Conservation (phyloP, 2,797 vertebrate genomes). For the Triplophysa bombifrons region DNA sequence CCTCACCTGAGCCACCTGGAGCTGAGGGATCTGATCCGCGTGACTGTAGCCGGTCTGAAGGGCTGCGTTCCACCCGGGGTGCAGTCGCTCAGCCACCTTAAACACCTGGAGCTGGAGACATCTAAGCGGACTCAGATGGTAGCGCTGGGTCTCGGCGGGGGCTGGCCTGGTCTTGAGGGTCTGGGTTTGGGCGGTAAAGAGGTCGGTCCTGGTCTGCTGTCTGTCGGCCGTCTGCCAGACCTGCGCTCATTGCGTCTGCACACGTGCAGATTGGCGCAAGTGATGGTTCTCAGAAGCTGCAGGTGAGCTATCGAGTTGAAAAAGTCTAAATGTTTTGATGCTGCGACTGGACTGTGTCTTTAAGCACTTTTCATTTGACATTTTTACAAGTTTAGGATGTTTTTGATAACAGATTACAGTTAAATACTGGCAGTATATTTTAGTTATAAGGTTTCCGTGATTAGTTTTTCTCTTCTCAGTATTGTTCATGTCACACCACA, state of each 20-base stretch:
- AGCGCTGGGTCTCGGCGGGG: conserved; percentile 75
- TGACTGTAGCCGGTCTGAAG: conserved; percentile 76
- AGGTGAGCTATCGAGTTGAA: conserved; percentile 28
- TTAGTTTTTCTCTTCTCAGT: neutral
- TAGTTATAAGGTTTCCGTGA: neutral
- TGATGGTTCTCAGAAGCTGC: conserved; percentile 75
- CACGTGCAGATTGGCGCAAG: conserved; percentile 73
- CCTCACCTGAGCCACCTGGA: conserved; percentile 67
- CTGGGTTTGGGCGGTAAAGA: conserved; percentile 78
- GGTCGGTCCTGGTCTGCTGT: conserved; percentile 76
- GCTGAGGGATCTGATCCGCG: conserved; percentile 74
- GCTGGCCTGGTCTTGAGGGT: conserved; percentile 77
- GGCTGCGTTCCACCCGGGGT: conserved; percentile 69
- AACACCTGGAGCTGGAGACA: conserved; percentile 76
- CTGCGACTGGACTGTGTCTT: too few species aligned
- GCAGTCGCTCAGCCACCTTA: conserved; percentile 72
- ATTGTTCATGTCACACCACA: too few species aligned
- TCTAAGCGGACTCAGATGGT: conserved; percentile 76
- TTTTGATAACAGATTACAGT: too few species aligned
- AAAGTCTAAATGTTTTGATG: too few species aligned
- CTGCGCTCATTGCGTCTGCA: conserved; percentile 73
- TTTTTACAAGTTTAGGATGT: too few species aligned
- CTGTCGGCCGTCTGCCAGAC: conserved; percentile 74
- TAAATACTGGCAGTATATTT: too few species aligned
- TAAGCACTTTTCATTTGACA: too few species aligned